These are phyloP conservation scores for Scleropages formosus DNA, from an alignment of 2,797 vertebrate species.

Conservation along the genomic window DNA sequence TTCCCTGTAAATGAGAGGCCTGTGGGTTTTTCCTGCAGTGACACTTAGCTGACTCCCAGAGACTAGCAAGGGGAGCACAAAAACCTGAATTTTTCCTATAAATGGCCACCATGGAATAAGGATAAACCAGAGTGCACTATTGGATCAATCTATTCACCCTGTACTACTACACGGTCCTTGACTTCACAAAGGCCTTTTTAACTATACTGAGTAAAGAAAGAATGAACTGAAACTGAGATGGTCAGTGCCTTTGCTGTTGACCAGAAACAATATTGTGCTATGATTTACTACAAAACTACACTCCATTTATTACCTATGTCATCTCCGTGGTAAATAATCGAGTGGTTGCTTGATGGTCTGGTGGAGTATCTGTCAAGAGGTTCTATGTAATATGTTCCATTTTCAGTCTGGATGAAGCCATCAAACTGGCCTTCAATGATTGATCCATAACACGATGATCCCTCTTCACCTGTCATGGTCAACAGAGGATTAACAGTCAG, in stretches of 20 bases:
- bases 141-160: background rate
- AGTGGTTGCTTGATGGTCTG: conserved; percentile 57
- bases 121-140: background rate
- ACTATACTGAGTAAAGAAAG: background rate
- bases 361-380: conserved; percentile 52
- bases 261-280: background rate
- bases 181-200: conserved; percentile 21
- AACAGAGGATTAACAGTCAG: background rate
- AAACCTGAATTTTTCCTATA: conserved; percentile 25
- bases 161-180: conserved; percentile 23
- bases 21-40: conserved; percentile 5
- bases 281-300: background rate
- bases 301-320: conserved; percentile 68
- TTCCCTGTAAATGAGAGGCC: conserved; percentile 14
- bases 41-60: conserved; percentile 42
- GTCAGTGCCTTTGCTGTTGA: background rate
- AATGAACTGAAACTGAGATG: background rate
- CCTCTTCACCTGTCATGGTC: conserved; percentile 59
- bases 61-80: background rate
- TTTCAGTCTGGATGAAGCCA: conserved; percentile 69
- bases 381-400: conserved; percentile 74
- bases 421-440: conserved; percentile 75
- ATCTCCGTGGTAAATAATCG: conserved; percentile 76
- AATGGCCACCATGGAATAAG: background rate
- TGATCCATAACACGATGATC: conserved; percentile 72